These are phyloP conservation scores for Hippocampus mohnikei DNA, from an alignment of 2,113 vertebrate genomes.

Conservation along the genomic window DNA sequence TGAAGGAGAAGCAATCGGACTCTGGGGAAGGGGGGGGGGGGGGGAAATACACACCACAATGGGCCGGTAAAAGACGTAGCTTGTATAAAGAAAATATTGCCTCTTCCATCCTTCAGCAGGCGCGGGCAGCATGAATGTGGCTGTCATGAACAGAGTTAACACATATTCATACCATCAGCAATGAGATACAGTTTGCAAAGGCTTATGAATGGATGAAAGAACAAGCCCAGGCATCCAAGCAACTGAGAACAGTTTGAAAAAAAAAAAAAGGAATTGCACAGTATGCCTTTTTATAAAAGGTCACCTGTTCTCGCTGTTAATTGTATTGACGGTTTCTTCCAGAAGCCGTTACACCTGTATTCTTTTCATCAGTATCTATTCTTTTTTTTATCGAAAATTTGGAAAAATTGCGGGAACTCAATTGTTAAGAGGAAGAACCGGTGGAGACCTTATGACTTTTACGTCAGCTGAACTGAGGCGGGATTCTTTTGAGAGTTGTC, in stretches of 20 bases:
- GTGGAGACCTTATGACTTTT: background rate
- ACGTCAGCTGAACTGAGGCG: background rate
- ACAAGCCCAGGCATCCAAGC: conserved; percentile 8
- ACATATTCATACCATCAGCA: conserved; percentile 34
- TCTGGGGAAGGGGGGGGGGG: fast-evolving
- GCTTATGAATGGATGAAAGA: conserved; percentile 17
- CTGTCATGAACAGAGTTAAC: conserved; percentile 24
- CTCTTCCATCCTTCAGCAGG: conserved; percentile 34
- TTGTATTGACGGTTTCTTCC: background rate
- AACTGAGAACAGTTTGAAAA: background rate
- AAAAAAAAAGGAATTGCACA: background rate
- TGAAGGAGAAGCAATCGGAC: background rate
- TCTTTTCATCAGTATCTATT: background rate
- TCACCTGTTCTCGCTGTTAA: background rate
- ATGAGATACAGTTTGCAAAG: conserved; percentile 16
- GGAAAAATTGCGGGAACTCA: no score
- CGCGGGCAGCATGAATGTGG: conserved; percentile 21
- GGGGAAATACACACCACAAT: background rate
- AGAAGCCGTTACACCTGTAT: background rate
- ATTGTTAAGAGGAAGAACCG: background rate
- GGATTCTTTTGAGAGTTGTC: background rate
- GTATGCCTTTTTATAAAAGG: background rate
- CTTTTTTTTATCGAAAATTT: background rate
- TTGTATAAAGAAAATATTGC: conserved; percentile 22
- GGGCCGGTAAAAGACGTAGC: conserved; percentile 20